These are phyloP conservation scores for human DNA, from an alignment of 2,113 vertebrate species.

Conservation along the genomic window DNA sequence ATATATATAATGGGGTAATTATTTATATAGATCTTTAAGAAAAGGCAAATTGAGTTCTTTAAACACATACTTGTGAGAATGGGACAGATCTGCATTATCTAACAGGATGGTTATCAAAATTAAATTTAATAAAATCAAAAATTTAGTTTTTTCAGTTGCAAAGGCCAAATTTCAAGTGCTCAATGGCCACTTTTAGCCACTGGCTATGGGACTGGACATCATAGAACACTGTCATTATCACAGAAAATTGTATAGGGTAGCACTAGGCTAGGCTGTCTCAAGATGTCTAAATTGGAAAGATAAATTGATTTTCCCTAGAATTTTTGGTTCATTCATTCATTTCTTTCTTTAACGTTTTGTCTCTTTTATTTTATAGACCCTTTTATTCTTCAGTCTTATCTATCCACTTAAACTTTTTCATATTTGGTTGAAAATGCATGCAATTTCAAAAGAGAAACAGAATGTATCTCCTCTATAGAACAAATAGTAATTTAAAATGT, in stretches of 20 bases:
- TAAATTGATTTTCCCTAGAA: neutral
- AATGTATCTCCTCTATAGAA: neutral
- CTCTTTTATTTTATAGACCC: neutral
- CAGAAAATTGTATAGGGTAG: neutral
- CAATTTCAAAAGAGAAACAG: neutral
- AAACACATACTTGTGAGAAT: neutral
- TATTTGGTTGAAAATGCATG: conserved; percentile 18
- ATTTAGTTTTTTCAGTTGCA: neutral
- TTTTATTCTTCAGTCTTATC: neutral
- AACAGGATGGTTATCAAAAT: neutral
- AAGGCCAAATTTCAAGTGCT: neutral
- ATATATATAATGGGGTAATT: neutral
- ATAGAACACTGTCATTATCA: neutral
- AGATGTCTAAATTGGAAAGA: neutral
- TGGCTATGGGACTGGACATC: neutral
- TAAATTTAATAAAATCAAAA: neutral
- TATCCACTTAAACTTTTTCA: neutral
- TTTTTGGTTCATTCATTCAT: neutral
- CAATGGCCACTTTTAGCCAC: neutral
- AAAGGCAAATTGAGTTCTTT: neutral
- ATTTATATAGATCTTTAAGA: neutral
- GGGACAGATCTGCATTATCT: neutral
- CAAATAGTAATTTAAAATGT: conserved; percentile 4
- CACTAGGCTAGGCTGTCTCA: neutral
- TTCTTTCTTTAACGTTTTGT: neutral